Evolutionary conservation across 2,797 vertebrate species (phyloP).

Genomic region (Neoniphon sammara): DNA sequence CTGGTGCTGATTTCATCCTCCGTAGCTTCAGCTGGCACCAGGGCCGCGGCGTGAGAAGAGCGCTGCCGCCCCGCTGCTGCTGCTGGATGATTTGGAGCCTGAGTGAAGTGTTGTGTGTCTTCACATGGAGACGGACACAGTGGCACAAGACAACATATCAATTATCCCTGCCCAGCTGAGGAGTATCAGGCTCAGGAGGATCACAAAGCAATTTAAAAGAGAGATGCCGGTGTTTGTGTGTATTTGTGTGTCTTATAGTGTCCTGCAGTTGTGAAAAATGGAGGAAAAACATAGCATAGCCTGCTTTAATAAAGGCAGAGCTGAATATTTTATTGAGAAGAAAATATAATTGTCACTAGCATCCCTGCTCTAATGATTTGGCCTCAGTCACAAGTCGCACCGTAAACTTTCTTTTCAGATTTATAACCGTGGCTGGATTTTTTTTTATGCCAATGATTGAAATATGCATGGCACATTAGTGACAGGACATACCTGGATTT

Average conservation of each 20-base stretch:
- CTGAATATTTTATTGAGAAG: neutral
- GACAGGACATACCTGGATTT: slow-evolving; percentile 8
- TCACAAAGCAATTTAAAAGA: neutral
- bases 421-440: neutral
- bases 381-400: neutral
- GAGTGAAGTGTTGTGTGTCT: slow-evolving; percentile 22
- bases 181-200: slow-evolving; percentile 17
- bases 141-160: slow-evolving; percentile 48
- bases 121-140: slow-evolving; percentile 21
- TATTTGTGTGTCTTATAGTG: neutral
- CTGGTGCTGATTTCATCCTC: slow-evolving; percentile 47
- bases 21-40: slow-evolving; percentile 19
- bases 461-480: slow-evolving; percentile 18
- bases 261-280: slow-evolving; percentile 12
- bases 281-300: neutral
- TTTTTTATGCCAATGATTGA: slow-evolving; percentile 26
- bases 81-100: slow-evolving; percentile 30
- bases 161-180: slow-evolving; percentile 24
- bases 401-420: neutral
- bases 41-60: slow-evolving; percentile 18
- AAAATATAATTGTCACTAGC: neutral
- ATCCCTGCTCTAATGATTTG: neutral
- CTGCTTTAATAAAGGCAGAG: neutral
- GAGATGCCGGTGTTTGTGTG: neutral
- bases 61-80: slow-evolving; percentile 12